Conservation (phyloP, 2,113 vertebrate genomes). For the Pogona vitticeps region DNA sequence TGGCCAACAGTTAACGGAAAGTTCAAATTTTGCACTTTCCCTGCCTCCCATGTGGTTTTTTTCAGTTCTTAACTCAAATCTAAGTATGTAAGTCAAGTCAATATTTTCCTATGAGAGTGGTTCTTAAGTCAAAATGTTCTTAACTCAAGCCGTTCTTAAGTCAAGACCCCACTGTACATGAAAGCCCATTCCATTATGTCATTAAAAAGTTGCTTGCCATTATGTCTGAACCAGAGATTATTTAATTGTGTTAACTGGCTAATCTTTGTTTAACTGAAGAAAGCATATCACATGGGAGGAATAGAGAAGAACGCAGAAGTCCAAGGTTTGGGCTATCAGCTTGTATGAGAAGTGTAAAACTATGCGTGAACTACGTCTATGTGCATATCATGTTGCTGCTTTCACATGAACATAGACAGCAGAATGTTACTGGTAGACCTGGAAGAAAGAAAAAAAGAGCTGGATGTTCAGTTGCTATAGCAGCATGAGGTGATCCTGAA, state of each 20-base stretch:
- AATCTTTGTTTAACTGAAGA: too few relatives aligned
- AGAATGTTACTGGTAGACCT: background rate
- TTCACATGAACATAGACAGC: background rate
- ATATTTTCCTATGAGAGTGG: too few relatives aligned
- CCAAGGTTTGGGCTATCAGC: background rate
- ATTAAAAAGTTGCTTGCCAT: background rate
- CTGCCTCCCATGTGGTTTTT: too few relatives aligned
- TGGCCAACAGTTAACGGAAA: too few relatives aligned
- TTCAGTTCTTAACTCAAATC: too few relatives aligned
- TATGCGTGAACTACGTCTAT: background rate
- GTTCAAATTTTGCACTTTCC: too few relatives aligned
- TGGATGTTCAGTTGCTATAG: background rate
- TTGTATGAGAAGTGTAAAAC: background rate
- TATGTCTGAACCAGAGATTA: background rate
- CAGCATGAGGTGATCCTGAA: background rate
- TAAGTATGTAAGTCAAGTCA: too few relatives aligned
- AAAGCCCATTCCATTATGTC: background rate
- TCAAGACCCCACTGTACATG: too few relatives aligned
- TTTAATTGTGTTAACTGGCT: too few relatives aligned
- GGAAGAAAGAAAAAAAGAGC: background rate
- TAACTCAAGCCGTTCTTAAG: too few relatives aligned
- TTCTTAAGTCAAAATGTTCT: too few relatives aligned
- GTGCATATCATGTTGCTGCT: too few relatives aligned
- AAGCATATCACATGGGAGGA: background rate
- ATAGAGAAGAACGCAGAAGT: background rate